Base-by-base conservation (phyloP, 2,888 invertebrate species). In the Portevinia maculata region DNA sequence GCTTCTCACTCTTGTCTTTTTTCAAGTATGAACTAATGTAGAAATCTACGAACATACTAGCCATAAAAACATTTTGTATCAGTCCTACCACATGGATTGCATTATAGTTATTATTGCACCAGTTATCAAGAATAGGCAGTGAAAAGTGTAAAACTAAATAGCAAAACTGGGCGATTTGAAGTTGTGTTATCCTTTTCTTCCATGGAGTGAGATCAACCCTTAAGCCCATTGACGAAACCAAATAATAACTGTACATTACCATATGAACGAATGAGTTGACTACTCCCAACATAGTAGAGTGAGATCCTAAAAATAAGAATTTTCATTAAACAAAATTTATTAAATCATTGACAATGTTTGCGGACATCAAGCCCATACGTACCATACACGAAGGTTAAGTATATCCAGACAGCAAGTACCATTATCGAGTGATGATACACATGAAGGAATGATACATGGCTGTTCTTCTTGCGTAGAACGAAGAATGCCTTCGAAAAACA, bases 381-480 rank as follows among this genome's bases (percentile, higher is more conserved):
- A 87, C 95, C 95, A 89, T 92, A 87, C 85, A 91, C 53, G 39
- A 84, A 84, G 28, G 93, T 94, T 0, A 89, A 85, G 0, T 92
- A 92, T 15, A 89, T 87, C 95, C 95, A 96, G 74, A 91, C 90
- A 0, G 93, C 91, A 0, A 93, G 0, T 0, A 94, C 93, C 96
- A 96, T 96, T 0, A 95, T 94, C 0, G 93, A 91, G 39, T 96
- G 96, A 89, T 97, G 97, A 87, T 96, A 96, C 0, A 96, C 94
- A 87, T 96, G 96, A 8, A 96, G 92, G 86, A 96, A 96, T 1
- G 95, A 92, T 5, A 96, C 92, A 90, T 96, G 96, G 85, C 92
- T 93, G 76, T 93, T 92, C 88, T 96, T 96, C 88, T 96, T 96
- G 41, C 96, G 92, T 70, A 96, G 89, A 1, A 95, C 92, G 88